These are phyloP conservation scores for Eulemur rubriventer DNA, from an alignment of 2,797 vertebrate genomes.

Conservation along the genomic window DNA sequence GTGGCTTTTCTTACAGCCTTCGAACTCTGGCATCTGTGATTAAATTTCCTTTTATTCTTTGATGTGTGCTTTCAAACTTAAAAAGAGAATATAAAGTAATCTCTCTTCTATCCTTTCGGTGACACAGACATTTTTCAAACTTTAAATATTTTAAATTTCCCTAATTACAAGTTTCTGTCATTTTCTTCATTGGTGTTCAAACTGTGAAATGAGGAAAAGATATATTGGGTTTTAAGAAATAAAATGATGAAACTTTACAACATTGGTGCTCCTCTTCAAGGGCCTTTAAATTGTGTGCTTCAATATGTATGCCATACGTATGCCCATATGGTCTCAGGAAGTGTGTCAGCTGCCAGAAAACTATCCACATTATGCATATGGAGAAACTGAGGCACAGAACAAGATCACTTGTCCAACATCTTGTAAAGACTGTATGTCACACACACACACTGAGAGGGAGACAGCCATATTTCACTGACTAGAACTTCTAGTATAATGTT, in stretches of 20 bases:
- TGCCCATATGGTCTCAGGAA: background rate
- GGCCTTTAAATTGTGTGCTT: background rate
- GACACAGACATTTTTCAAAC: background rate
- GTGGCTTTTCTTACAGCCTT: background rate
- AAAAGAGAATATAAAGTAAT: conserved; percentile 3
- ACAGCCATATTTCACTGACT: background rate
- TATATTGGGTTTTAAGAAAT: conserved; percentile 4
- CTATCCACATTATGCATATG: too few species aligned
- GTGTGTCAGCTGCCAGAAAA: background rate
- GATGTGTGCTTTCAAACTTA: conserved; percentile 1
- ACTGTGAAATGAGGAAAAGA: background rate
- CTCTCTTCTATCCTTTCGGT: background rate
- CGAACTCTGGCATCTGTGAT: background rate
- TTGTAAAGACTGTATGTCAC: background rate
- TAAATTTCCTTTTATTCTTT: conserved; percentile 13
- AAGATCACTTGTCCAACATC: background rate
- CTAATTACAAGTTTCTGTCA: conserved; percentile 1
- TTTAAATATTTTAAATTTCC: conserved; percentile 10
- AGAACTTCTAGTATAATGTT: background rate
- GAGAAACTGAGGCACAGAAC: conserved; percentile 28
- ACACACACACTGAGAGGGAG: background rate
- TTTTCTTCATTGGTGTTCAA: conserved; percentile 14
- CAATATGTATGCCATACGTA: background rate
- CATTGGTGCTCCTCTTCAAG: background rate
- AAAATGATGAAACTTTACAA: background rate